phyloP scores from a whole-genome alignment of 2,113 vertebrate genomes.

The Butorides virescens region DNA sequence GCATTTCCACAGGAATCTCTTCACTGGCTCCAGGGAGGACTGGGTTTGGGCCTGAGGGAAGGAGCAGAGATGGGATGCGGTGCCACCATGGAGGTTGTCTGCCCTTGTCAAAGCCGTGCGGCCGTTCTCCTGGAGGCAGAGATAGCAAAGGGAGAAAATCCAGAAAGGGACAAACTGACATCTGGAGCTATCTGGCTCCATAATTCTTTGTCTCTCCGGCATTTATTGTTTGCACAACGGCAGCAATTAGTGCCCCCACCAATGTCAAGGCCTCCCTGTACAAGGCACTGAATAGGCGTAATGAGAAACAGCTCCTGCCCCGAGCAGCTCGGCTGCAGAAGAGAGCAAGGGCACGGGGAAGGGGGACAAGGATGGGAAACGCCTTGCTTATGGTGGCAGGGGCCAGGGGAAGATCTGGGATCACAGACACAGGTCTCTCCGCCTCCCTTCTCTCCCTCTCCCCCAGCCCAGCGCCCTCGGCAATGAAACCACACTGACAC shows the following conservation, averaged over 20 bases:
- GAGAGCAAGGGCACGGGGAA: neutral
- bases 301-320: neutral
- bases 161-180: neutral
- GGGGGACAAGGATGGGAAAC: neutral
- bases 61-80: neutral
- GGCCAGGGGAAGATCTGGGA: neutral
- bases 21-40: neutral
- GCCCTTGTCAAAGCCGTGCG: accelerated
- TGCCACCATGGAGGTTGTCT: neutral
- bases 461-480: neutral
- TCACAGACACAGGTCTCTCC: neutral
- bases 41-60: neutral
- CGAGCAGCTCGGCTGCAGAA: neutral
- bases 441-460: neutral
- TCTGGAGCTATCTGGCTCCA: neutral
- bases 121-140: neutral
- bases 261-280: neutral
- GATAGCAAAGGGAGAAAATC: neutral
- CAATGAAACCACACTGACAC: neutral
- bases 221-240: neutral
- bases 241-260: neutral
- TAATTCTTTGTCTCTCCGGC: neutral
- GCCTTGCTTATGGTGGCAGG: neutral
- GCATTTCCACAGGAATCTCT: neutral
- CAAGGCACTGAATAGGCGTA: neutral